Evolutionary conservation across 2,888 invertebrate species (phyloP).

Genomic region (Hipparchia sbordonii): DNA sequence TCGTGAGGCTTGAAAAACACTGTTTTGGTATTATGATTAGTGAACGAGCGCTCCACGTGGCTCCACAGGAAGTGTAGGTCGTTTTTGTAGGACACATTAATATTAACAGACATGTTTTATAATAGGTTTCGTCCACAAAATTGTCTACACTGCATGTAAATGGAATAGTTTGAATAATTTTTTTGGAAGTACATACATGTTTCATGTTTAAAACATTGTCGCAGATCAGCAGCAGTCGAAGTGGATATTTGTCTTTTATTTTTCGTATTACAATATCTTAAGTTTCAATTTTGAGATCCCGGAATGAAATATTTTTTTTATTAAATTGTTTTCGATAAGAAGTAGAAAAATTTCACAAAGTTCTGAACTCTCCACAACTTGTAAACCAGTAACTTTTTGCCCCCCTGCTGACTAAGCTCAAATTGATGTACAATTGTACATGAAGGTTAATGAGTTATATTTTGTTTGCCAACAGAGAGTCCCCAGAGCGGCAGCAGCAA

Average conservation of each 20-base stretch:
- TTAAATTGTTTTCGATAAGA: too few species aligned
- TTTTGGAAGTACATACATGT: not conserved
- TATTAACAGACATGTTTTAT: constrained; percentile 12
- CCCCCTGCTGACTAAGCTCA: too few species aligned
- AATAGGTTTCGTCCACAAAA: not conserved
- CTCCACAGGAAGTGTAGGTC: constrained; percentile 10
- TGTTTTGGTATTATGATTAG: constrained; percentile 20
- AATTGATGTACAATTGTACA: too few species aligned
- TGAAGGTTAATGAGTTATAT: too few species aligned
- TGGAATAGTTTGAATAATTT: not conserved
- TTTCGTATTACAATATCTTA: not conserved
- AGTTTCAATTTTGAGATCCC: too few species aligned
- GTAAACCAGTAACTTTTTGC: too few species aligned
- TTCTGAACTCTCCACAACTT: too few species aligned
- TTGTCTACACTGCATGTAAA: not conserved
- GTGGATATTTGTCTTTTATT: not conserved
- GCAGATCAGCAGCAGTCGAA: not conserved
- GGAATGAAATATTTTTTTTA: too few species aligned
- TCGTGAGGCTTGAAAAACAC: constrained; percentile 3
- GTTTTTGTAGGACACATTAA: constrained; percentile 13
- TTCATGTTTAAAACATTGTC: constrained; percentile 9
- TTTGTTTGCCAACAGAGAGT: constrained; percentile 44
- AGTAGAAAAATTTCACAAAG: too few species aligned
- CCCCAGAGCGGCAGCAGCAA: constrained; percentile 44
- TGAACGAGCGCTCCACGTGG: constrained; percentile 11